Evolutionary conservation across 2,113 vertebrate species (phyloP).

Genomic region (Gila orcuttii): DNA sequence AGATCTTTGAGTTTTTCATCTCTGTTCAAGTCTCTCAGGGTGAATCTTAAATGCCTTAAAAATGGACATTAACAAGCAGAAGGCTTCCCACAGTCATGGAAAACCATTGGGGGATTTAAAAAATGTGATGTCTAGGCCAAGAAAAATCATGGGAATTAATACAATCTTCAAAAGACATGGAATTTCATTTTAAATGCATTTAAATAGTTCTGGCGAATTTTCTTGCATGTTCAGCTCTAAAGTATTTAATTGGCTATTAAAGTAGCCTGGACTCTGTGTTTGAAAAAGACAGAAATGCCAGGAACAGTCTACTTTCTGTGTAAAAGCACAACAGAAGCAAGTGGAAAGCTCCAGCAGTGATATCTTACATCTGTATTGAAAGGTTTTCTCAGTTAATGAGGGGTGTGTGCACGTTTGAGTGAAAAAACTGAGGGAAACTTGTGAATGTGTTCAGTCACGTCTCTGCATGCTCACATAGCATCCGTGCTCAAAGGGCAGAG

Average conservation of each 20-base stretch:
- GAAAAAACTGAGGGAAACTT: slow-evolving; percentile 44
- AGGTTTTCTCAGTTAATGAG: slow-evolving; percentile 30
- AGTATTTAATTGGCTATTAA: background rate
- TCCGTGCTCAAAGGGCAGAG: slow-evolving; percentile 29
- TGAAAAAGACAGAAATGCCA: background rate
- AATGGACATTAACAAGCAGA: background rate
- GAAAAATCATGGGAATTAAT: background rate
- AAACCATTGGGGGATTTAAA: background rate
- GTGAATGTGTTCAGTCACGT: slow-evolving; percentile 56
- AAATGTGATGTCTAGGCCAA: background rate
- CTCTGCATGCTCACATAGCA: slow-evolving; percentile 9
- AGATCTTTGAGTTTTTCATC: background rate
- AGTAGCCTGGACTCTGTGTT: background rate
- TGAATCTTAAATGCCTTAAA: background rate
- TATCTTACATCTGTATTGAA: slow-evolving; percentile 30
- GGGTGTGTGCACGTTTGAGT: slow-evolving; percentile 26
- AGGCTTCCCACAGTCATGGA: background rate
- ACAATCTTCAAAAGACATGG: background rate
- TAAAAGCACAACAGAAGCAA: slow-evolving; percentile 1
- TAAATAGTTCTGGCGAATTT: background rate
- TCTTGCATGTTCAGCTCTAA: background rate
- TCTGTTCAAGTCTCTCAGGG: background rate
- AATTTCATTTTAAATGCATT: background rate
- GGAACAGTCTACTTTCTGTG: background rate
- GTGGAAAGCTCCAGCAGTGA: background rate